Evolutionary conservation across 2,113 vertebrate species (phyloP), one percentile per base, ranked within the genome.

Genomic region (Meriones unguiculatus): DNA sequence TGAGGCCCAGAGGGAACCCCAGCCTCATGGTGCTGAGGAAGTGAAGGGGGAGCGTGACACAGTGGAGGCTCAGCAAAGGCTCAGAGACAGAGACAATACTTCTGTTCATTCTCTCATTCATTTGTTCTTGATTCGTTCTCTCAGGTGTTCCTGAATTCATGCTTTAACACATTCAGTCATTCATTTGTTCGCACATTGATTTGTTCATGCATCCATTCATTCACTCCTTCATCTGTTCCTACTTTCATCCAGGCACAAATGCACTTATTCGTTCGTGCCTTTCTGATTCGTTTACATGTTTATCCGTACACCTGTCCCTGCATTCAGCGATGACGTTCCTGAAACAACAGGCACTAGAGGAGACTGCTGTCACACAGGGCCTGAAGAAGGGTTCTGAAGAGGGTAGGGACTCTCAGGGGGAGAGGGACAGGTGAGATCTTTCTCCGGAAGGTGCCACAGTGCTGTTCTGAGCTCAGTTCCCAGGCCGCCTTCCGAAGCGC

Each of bases 321-420:
- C 82, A 20, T 30, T 62, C 54, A 9, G 2, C 65, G 1, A 0
- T 2, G 2, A 4, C 0, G 22, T 17, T 54, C n/a, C 3, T 7
- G 52, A 46, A n/a, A 32, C 32, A 32, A 14, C 17, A 28, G 86
- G n/a, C 35, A 4, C 24, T 28, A 25, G 50, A 57, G 24, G 2
- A 14, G 35, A 17, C 46, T 0, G 25, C 8, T 7, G 1, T 1
- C 87, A 1, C 28, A 0, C 38, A 2, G n/a, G 20, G 1, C 0
- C 35, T 10, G 38, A 52, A 38, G 65, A 70, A 2, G 7, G 30
- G 2, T 15, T 35, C 30, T 41, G 24, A 50, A 17, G 46, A 9
- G 4, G 7, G 4, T 1, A 13, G 15, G 81, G 17, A 9, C 65
- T 52, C 67, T 20, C 20, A 28, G 24, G 52, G 22, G 22, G 70